phyloP scores from a whole-genome alignment of 2,113 vertebrate species.

The Indicator maculatus region DNA sequence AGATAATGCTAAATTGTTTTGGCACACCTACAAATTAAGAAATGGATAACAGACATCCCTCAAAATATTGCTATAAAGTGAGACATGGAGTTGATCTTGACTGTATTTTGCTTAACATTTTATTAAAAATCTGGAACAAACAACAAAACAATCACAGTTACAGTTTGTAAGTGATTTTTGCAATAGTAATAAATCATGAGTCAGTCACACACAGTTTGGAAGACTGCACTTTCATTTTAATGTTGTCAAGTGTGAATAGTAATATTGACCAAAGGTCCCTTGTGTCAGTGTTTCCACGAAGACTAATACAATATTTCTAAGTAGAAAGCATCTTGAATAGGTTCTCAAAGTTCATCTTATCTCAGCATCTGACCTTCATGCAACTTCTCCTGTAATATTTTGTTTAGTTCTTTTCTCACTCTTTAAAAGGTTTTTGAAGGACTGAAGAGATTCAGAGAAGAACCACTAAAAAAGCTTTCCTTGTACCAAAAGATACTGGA shows the following conservation, averaged over 20 bases:
- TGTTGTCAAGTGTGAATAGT: not conserved
- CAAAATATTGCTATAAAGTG: not conserved
- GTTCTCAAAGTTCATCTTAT: not conserved
- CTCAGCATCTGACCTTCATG: not conserved
- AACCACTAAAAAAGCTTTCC: not conserved
- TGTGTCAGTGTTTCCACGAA: not conserved
- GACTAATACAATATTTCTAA: not conserved
- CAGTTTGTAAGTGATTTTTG: not conserved
- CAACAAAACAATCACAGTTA: not conserved
- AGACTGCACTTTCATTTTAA: not conserved
- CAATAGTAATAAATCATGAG: not conserved
- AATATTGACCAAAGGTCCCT: not conserved
- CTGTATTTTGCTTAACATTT: not conserved
- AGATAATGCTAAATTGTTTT: not conserved
- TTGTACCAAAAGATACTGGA: not conserved
- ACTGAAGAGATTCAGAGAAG: not conserved
- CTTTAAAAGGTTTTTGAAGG: not conserved
- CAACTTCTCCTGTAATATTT: not conserved
- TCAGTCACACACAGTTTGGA: not conserved
- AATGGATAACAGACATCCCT: not conserved
- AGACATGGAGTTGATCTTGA: not conserved
- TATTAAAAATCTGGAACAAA: not conserved
- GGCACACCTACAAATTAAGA: not conserved
- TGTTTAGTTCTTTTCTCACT: not conserved
- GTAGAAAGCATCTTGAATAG: not conserved